phyloP scores from a whole-genome alignment of 1,140 invertebrate species.

The Saccostrea echinata region DNA sequence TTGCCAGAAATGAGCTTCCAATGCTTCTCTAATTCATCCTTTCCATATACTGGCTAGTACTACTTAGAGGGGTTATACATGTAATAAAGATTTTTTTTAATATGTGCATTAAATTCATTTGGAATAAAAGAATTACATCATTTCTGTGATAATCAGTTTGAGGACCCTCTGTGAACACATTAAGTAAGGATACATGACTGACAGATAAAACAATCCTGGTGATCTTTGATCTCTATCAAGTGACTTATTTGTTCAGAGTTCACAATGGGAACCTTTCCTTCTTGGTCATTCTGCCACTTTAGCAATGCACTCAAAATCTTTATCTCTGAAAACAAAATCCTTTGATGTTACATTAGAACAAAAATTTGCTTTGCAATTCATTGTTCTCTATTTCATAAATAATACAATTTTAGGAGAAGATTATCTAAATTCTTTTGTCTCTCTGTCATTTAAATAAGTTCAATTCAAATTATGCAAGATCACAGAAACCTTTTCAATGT shows the following conservation, averaged over 20 bases:
- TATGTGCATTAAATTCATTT: background rate
- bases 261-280: background rate
- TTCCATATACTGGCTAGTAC: background rate
- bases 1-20: no score
- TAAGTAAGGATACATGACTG: background rate
- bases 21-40: no score
- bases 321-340: background rate
- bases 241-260: background rate
- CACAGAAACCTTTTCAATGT: no score
- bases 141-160: background rate
- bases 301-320: conserved; percentile 3
- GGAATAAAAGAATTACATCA: background rate
- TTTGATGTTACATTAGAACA: no score
- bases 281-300: background rate
- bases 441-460: no score
- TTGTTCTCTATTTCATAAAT: no score
- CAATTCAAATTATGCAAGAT: no score
- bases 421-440: no score
- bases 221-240: background rate
- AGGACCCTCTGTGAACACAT: background rate
- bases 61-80: background rate
- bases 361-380: no score
- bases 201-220: background rate
- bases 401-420: no score
- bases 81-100: background rate